A percentile compares a stretch with the other conserved stretches of the same genome.
Conservation (phyloP, 2,888 invertebrate species). For the Trichogramma evanescens region DNA sequence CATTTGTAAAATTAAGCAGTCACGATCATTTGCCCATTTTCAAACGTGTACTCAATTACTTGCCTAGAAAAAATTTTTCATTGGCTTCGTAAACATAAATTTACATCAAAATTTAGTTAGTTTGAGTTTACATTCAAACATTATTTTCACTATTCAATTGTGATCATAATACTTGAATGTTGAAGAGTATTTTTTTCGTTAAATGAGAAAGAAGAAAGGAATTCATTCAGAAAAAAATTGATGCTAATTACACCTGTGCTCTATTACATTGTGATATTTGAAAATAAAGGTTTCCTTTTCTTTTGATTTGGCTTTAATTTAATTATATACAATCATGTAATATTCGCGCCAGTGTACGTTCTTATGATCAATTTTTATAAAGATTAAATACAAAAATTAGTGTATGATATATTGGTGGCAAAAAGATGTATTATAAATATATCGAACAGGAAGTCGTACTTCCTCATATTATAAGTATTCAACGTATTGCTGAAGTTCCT, state of each 20-base stretch:
- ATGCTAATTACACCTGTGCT: too few relatives aligned
- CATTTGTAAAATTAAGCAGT: too few relatives aligned
- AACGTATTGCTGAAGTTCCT: constrained; percentile 24
- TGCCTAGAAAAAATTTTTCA: too few relatives aligned
- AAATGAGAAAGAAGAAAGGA: too few relatives aligned
- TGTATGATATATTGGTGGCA: constrained; percentile 11
- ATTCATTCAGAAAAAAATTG: neutral
- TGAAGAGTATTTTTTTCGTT: too few relatives aligned
- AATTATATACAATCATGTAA: neutral
- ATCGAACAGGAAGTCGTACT: constrained; percentile 21
- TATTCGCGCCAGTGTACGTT: neutral
- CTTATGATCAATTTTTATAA: constrained; percentile 1
- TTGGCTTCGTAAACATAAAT: too few relatives aligned
- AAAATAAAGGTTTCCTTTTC: constrained; percentile 19
- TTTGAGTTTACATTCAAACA: too few relatives aligned
- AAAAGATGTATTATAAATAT: constrained; percentile 19
- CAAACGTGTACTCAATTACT: too few relatives aligned
- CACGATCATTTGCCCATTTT: too few relatives aligned
- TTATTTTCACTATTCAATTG: too few relatives aligned
- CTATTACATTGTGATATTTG: constrained; percentile 18
- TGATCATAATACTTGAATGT: too few relatives aligned
- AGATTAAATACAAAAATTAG: constrained; percentile 1
- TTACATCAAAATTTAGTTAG: too few relatives aligned
- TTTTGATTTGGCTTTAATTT: neutral
- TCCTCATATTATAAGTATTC: constrained; percentile 21